Base-by-base conservation (phyloP, 23 tunicate species). In the Phallusia fumigata region DNA sequence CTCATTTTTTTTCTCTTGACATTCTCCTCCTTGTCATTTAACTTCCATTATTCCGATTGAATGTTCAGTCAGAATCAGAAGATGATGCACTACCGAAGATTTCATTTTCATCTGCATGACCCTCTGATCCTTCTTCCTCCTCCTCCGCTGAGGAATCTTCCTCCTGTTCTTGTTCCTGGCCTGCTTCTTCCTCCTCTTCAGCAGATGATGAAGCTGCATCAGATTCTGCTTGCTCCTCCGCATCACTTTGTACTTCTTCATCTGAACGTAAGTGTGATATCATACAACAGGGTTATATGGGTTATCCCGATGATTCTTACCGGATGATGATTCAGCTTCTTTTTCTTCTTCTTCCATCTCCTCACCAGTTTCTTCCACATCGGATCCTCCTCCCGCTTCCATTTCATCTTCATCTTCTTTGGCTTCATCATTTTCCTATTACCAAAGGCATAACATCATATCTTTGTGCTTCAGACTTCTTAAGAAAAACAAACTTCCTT, bases 81-180 rank as follows among this genome's bases (percentile, higher is more conserved):
- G 69, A 58, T 21, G 69, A 58, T 5, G 76, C 94, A 35, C 88
- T 84, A 30, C 94, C 94, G 40, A 89, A 89, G 30, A 89, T 89
- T 78, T 82, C 90, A 33, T 91, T 84, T 30, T 89, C 96, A 18
- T 82, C 47, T 0, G 88, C 81, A 47, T 64, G 82, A n/a, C 78
- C 84, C 19, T 74, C 76, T 24, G 85, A 83, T 11, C 26, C 79
- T 0, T 30, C 86, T 22, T 45, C 78, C 24, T 51, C 49, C n/a
- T 77, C 88, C 11, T 52, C 50, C 21, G 35, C 53, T 26, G 45
- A 49, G 11, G 26, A 35, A 16, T 64, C 77, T 16, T 80, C 83
- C 75, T 50, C 83, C 53, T 82, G 78, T 21, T 83, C 86, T 31
- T 83, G 65, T 13, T 32, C 79, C 40, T 79, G 84, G 0, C 81